Conservation (phyloP, 2,113 vertebrate species). For the Xiphophorus maculatus region DNA sequence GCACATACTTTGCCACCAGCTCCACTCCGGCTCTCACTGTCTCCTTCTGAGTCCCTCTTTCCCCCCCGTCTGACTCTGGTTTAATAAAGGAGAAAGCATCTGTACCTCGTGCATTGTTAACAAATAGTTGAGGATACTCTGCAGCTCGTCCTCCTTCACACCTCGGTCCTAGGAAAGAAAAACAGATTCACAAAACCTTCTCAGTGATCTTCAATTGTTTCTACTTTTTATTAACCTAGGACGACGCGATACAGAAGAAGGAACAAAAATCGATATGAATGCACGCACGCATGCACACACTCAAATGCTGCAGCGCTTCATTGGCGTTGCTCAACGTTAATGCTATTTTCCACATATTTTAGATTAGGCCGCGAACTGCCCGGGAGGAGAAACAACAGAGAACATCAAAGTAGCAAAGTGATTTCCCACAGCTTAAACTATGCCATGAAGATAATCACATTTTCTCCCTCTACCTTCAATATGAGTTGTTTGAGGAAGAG, state of each 20-base stretch:
- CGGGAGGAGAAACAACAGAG: conserved; percentile 24
- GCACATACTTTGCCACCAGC: conserved; percentile 54
- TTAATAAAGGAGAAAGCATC: neutral
- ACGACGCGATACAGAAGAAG: conserved; percentile 19
- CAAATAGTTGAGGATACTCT: conserved; percentile 98
- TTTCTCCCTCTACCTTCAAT: conserved; percentile 85
- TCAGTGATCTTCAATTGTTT: neutral
- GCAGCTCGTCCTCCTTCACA: conserved; percentile 98
- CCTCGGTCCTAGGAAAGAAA: conserved; percentile 88
- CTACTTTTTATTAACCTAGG: conserved; percentile 32
- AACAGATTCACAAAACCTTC: conserved; percentile 2
- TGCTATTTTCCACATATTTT: conserved; percentile 46
- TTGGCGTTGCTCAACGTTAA: conserved; percentile 54
- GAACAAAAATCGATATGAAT: conserved; percentile 24
- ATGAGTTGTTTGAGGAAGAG: conserved; percentile 99
- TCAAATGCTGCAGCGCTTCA: conserved; percentile 28
- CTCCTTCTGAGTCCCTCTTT: conserved; percentile 15
- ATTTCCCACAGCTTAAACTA: conserved; percentile 43
- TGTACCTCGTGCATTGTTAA: conserved; percentile 99
- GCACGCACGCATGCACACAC: conserved; percentile 25
- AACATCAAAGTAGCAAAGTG: conserved; percentile 12
- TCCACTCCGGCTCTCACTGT: conserved; percentile 18
- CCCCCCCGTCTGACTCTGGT: neutral
- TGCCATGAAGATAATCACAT: conserved; percentile 24
- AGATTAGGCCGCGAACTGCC: conserved; percentile 23